Percentiles rank a stretch among this genome's conserved stretches.
Evolutionary conservation across 1,140 invertebrate species (phyloP).

Genomic region (Mizuhopecten yessoensis): DNA sequence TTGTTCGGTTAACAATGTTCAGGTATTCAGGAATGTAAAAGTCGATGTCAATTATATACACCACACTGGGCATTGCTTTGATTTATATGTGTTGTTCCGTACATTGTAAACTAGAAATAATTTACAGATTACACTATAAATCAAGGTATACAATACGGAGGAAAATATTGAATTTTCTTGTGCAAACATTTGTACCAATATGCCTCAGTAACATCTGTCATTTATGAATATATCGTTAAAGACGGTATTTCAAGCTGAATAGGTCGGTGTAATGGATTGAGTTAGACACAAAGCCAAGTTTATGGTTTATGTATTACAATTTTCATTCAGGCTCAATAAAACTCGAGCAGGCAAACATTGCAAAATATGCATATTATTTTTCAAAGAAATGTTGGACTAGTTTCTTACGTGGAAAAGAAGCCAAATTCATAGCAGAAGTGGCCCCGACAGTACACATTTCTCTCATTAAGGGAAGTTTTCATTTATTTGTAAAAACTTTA

Average conservation of each 20-base stretch:
- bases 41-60: constrained; percentile 22
- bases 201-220: not conserved
- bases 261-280: not conserved
- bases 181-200: not conserved
- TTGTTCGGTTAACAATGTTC: not conserved
- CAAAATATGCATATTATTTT: not conserved
- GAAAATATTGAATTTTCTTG: not conserved
- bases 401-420: not conserved
- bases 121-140: constrained; percentile 4
- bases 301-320: not conserved
- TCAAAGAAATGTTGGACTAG: not conserved
- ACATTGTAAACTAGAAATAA: not conserved
- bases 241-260: not conserved
- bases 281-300: not conserved
- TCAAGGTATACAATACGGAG: not conserved
- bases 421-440: not conserved
- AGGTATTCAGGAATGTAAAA: constrained; percentile 3
- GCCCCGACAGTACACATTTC: not conserved
- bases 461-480: not conserved
- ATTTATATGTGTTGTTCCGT: not conserved
- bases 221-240: not conserved
- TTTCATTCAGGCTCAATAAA: not conserved
- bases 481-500: not conserved
- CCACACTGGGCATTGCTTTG: not conserved
- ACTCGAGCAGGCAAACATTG: not conserved